A percentile compares a stretch with the other conserved stretches of the same genome.
Conservation (phyloP, 2,888 invertebrate species). For the Chelonus formosanus region DNA sequence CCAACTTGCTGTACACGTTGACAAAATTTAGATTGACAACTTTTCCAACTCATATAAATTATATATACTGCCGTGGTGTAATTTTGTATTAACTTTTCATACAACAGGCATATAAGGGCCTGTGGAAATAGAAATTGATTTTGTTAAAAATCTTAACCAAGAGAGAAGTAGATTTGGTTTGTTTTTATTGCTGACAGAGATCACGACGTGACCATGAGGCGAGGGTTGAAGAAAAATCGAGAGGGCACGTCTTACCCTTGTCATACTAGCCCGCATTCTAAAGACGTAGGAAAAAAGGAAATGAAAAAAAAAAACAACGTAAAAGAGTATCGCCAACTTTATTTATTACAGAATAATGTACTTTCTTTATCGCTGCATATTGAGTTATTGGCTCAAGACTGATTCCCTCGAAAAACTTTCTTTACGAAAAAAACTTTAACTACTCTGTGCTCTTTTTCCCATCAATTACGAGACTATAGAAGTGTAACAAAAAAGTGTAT, state of each 20-base stretch:
- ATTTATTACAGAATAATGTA: conserved; percentile 33
- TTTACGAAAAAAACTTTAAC: background rate
- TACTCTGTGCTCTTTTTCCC: conserved; percentile 3
- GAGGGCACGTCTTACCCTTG: conserved; percentile 30
- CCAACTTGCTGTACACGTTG: conserved; percentile 31
- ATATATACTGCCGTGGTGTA: no score
- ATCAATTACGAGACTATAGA: background rate
- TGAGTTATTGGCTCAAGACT: conserved; percentile 42
- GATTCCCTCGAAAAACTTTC: conserved; percentile 29
- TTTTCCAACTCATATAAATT: background rate
- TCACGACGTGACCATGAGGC: conserved; percentile 21
- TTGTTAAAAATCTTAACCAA: background rate
- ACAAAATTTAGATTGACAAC: background rate
- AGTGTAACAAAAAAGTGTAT: background rate
- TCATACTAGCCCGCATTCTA: conserved; percentile 24
- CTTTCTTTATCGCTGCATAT: conserved; percentile 38
- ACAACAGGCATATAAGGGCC: no score
- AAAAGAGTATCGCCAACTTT: conserved; percentile 24
- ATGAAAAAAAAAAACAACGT: background rate
- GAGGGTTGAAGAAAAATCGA: conserved; percentile 26
- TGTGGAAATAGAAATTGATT: background rate
- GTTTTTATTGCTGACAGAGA: conserved; percentile 32
- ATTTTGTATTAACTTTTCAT: no score
- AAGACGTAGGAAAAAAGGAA: conserved; percentile 1
- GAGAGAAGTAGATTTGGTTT: conserved; percentile 19